Evolutionary conservation across 2,113 vertebrate genomes (phyloP).

Genomic region (Zosterops pallidus): DNA sequence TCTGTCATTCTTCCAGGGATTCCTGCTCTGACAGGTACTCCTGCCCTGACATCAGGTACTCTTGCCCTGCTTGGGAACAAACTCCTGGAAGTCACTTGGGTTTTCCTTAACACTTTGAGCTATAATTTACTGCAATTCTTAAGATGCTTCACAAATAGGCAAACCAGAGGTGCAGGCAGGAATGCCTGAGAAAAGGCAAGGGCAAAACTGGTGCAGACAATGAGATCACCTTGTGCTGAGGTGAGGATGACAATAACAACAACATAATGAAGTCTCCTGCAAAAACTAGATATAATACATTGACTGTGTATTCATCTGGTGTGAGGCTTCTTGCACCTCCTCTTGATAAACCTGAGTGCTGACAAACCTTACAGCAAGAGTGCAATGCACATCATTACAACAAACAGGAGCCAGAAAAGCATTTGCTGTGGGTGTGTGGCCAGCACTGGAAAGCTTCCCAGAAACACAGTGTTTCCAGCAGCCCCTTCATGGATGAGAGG

Average conservation of each 20-base stretch:
- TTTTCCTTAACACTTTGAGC: background rate
- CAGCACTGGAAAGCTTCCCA: conserved; percentile 21
- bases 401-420: background rate
- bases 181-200: background rate
- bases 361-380: background rate
- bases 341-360: background rate
- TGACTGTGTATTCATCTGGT: background rate
- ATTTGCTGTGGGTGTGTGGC: background rate
- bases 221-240: background rate
- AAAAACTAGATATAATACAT: background rate
- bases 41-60: background rate
- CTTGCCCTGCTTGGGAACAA: background rate
- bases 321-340: background rate
- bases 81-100: background rate
- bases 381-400: background rate
- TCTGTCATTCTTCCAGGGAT: background rate
- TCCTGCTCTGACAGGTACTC: background rate
- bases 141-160: background rate
- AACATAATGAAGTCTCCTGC: background rate
- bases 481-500: background rate
- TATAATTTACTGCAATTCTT: background rate
- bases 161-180: background rate
- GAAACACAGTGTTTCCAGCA: background rate
- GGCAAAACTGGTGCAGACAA: background rate
- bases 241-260: background rate